Conservation (phyloP, 2,113 vertebrate species). For the Suncus etruscus region DNA sequence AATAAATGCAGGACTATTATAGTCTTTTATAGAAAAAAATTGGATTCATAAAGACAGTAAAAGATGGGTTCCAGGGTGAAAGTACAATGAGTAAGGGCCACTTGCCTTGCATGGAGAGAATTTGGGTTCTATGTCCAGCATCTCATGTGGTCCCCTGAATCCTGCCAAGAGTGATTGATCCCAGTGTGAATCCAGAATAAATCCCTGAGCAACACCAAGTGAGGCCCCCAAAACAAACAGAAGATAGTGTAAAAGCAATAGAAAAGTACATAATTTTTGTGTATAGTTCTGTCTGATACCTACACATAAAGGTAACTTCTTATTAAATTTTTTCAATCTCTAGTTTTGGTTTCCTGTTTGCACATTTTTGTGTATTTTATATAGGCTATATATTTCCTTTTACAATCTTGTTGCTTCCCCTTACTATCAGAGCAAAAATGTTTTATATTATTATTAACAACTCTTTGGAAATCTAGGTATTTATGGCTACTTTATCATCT, state of each 20-base stretch:
- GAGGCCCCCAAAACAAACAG: too few species aligned
- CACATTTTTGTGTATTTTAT: neutral
- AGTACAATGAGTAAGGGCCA: neutral
- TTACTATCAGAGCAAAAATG: neutral
- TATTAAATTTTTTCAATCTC: neutral
- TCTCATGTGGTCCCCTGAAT: too few species aligned
- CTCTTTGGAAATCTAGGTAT: neutral
- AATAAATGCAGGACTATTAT: neutral
- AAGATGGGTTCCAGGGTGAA: too few species aligned
- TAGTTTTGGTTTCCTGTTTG: neutral
- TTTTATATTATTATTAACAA: conserved; percentile 2
- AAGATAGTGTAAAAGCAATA: too few species aligned
- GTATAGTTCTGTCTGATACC: too few species aligned
- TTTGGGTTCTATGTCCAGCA: too few species aligned
- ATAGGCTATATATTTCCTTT: neutral
- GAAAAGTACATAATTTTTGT: neutral
- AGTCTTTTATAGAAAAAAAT: too few species aligned
- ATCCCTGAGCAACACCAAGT: too few species aligned
- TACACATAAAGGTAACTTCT: neutral
- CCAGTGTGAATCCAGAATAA: too few species aligned
- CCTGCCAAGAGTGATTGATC: too few species aligned
- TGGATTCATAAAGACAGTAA: too few species aligned
- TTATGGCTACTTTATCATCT: neutral
- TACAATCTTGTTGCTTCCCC: neutral
- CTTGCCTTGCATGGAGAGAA: too few species aligned